These are phyloP conservation scores for Scortum barcoo DNA, from an alignment of 2,113 vertebrate species.

Conservation along the genomic window DNA sequence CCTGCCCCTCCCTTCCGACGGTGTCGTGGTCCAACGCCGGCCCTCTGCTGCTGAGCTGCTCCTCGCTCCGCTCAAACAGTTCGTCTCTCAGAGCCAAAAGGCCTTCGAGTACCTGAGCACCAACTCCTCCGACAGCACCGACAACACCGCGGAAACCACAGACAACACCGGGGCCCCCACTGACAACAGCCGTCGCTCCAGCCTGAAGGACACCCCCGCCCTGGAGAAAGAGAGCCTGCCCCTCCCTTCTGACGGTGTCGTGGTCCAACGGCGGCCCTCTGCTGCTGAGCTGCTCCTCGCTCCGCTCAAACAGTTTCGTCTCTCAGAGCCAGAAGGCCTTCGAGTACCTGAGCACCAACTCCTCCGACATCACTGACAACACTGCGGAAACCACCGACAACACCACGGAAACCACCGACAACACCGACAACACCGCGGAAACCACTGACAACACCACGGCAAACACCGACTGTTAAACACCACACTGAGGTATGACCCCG, in stretches of 20 bases:
- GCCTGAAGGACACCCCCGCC: not conserved
- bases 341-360: constrained; percentile 77
- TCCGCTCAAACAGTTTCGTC: constrained; percentile 79
- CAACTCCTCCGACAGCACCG: constrained; percentile 15
- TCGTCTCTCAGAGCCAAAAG: constrained; percentile 80
- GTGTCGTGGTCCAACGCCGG: constrained; percentile 30
- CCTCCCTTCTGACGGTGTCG: not conserved
- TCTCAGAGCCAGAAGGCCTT: constrained; percentile 82
- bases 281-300: constrained; percentile 74
- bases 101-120: constrained; percentile 81
- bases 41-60: constrained; percentile 76
- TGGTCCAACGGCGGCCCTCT: constrained; percentile 61
- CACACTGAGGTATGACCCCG: not conserved
- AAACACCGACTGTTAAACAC: not conserved
- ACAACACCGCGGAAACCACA: not conserved
- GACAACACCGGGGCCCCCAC: not conserved
- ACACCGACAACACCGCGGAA: constrained; percentile 14
- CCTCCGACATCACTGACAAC: constrained; percentile 15
- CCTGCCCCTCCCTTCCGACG: constrained; percentile 2
- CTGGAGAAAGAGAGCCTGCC: constrained; percentile 24
- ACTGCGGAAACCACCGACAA: not conserved
- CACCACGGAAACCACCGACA: not conserved
- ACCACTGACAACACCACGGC: not conserved
- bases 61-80: constrained; percentile 78
- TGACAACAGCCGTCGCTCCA: too few species aligned